These are phyloP conservation scores for Amphipyra berbera DNA, from an alignment of 2,888 invertebrate genomes.

Conservation along the genomic window DNA sequence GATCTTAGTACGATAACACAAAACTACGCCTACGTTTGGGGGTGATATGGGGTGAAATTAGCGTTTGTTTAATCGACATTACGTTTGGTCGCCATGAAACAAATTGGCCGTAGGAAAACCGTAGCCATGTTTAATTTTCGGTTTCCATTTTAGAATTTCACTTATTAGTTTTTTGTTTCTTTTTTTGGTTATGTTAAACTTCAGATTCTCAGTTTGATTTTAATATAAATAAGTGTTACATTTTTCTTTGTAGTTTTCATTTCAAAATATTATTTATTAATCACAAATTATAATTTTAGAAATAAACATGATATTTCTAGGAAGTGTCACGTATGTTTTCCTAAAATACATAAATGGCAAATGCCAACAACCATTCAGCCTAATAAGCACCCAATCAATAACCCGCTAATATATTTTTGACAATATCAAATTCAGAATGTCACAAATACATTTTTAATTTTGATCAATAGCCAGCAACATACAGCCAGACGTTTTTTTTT, in stretches of 20 bases:
- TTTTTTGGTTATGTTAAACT: slow-evolving; percentile 25
- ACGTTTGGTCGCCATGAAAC: slow-evolving; percentile 50
- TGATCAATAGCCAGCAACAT: neutral
- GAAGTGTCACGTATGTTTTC: no score
- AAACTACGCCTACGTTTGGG: slow-evolving; percentile 60
- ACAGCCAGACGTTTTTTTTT: slow-evolving; percentile 13
- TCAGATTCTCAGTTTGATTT: slow-evolving; percentile 6
- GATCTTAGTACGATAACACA: slow-evolving; percentile 62
- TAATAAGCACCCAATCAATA: no score
- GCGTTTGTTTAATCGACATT: slow-evolving; percentile 63
- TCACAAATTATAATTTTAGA: no score
- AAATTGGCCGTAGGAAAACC: slow-evolving; percentile 36
- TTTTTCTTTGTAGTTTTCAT: neutral
- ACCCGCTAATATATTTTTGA: neutral
- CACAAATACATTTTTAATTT: neutral
- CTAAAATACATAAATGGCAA: no score
- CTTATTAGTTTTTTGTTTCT: neutral
- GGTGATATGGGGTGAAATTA: slow-evolving; percentile 61
- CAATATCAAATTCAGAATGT: slow-evolving; percentile 7
- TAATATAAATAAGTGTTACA: neutral
- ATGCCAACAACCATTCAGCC: no score
- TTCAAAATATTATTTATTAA: no score
- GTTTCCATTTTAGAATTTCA: slow-evolving; percentile 19
- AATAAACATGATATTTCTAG: no score
- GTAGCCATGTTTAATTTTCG: slow-evolving; percentile 41